Conservation (phyloP, 2,888 invertebrate species). For the Nephrotoma appendiculata region DNA sequence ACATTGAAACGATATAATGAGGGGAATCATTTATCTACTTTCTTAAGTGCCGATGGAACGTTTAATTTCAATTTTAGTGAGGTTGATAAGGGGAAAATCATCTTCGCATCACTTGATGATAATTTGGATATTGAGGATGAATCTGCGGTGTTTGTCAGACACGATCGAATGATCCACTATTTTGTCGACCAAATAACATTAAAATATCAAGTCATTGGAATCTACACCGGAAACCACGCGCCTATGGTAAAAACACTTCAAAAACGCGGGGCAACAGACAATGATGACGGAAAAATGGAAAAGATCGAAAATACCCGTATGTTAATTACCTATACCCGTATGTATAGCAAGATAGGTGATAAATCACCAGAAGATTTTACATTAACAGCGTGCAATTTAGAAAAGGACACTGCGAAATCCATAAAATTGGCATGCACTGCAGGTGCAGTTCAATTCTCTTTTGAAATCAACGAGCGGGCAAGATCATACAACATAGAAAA, state of each 20-base stretch:
- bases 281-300: constrained; percentile 13
- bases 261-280: constrained; percentile 12
- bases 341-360: background rate
- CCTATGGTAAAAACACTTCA: constrained; percentile 4
- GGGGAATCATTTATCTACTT: constrained; percentile 20
- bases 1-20: constrained; percentile 38
- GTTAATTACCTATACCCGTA: background rate
- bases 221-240: constrained; percentile 13
- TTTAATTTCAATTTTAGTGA: constrained; percentile 15
- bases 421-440: background rate
- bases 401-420: background rate
- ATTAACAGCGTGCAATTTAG: no score
- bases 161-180: constrained; percentile 41
- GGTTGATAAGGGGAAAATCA: constrained; percentile 33
- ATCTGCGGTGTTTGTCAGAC: constrained; percentile 39
- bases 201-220: constrained; percentile 14
- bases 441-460: background rate
- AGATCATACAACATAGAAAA: background rate
- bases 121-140: constrained; percentile 40
- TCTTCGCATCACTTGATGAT: constrained; percentile 43
- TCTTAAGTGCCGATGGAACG: constrained; percentile 16
- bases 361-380: background rate
- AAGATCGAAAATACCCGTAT: background rate
- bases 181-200: constrained; percentile 36
- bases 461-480: background rate